phyloP scores from a whole-genome alignment of 1,140 invertebrate species.

The Euura lappo region DNA sequence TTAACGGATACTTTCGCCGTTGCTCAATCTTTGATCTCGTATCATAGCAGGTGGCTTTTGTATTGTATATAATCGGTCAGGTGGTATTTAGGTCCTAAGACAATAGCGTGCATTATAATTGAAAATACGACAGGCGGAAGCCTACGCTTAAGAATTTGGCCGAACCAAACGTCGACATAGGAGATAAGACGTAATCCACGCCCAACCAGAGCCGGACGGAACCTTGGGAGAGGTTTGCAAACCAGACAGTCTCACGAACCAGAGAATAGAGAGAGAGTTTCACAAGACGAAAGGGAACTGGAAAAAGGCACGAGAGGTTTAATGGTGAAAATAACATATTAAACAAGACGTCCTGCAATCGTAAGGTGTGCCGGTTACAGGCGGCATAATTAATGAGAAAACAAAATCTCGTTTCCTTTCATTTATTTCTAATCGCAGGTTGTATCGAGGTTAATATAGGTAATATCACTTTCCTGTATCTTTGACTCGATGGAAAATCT shows the following conservation, averaged over 20 bases:
- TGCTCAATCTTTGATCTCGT: background rate
- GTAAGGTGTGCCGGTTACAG: background rate
- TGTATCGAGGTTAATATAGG: background rate
- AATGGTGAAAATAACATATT: background rate
- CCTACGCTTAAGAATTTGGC: background rate
- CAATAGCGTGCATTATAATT: background rate
- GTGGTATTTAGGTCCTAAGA: slow-evolving; percentile 31
- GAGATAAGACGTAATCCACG: background rate
- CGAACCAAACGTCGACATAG: background rate
- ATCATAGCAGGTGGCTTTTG: slow-evolving; percentile 21
- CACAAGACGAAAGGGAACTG: background rate
- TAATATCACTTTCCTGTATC: background rate
- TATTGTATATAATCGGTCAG: slow-evolving; percentile 35
- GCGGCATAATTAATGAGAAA: background rate
- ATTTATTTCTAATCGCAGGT: background rate
- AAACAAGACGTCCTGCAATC: too few species aligned
- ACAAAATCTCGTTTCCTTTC: background rate
- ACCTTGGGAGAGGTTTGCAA: background rate
- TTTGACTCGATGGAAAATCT: background rate
- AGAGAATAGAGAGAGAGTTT: background rate
- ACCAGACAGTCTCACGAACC: background rate
- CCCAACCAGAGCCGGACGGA: background rate
- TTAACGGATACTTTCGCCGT: too few species aligned
- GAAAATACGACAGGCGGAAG: background rate
- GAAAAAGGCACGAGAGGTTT: background rate